phyloP scores from a whole-genome alignment of 2,113 vertebrate genomes.

The Lipophrys pholis region DNA sequence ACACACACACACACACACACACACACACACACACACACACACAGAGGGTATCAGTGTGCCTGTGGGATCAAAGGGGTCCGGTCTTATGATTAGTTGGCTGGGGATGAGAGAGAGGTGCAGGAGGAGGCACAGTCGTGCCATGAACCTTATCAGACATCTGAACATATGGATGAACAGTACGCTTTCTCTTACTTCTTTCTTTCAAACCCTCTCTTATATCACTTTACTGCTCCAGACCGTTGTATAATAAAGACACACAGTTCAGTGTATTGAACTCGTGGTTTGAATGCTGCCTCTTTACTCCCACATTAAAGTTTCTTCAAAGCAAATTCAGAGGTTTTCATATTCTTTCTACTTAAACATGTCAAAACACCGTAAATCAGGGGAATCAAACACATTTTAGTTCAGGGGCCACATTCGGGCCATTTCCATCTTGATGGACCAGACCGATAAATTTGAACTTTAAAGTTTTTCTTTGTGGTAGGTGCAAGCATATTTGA shows the following conservation, averaged over 20 bases:
- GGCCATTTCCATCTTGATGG: too few relatives aligned
- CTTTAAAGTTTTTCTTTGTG: too few relatives aligned
- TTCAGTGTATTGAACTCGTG: neutral
- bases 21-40: neutral
- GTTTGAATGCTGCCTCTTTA: neutral
- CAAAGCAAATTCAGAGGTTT: too few relatives aligned
- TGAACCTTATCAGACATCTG: conserved; percentile 74
- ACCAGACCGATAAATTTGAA: too few relatives aligned
- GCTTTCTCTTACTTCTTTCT: conserved; percentile 46
- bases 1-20: too few relatives aligned
- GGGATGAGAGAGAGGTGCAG: conserved; percentile 72
- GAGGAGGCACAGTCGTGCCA: conserved; percentile 59
- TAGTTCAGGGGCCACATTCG: too few relatives aligned
- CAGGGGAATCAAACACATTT: too few relatives aligned
- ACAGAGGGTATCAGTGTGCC: conserved; percentile 31
- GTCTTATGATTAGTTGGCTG: conserved; percentile 73
- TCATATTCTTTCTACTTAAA: too few relatives aligned
- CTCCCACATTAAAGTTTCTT: neutral
- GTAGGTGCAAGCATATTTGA: too few relatives aligned
- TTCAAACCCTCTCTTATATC: conserved; percentile 37
- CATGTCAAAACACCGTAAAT: too few relatives aligned
- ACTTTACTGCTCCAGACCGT: conserved; percentile 10
- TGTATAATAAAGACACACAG: conserved; percentile 15
- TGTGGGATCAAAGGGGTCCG: conserved; percentile 61
- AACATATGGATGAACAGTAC: conserved; percentile 73